A percentile compares a stretch with the other conserved stretches of the same genome.
phyloP scores from a whole-genome alignment of 2,797 vertebrate species.

The Sardinella longiceps region DNA sequence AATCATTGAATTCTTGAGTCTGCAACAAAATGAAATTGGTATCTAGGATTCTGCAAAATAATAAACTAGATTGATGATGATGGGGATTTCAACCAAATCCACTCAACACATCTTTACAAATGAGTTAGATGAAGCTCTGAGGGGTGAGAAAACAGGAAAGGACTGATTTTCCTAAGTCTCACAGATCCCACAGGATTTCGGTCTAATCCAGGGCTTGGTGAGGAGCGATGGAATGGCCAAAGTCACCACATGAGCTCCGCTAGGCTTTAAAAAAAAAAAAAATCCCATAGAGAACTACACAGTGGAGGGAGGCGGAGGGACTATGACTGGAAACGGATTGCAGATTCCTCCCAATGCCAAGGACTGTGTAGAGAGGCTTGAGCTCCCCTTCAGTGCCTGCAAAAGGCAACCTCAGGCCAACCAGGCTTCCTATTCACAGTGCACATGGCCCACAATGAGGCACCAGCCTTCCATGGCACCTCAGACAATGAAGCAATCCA shows the following conservation, averaged over 20 bases:
- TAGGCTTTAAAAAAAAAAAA: not conserved
- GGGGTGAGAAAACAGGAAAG: constrained; percentile 17
- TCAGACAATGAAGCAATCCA: constrained; percentile 12
- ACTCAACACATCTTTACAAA: not conserved
- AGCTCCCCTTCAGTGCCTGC: not conserved
- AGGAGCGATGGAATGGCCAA: not conserved
- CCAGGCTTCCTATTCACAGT: not conserved
- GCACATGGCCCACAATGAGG: not conserved
- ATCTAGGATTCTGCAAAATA: not conserved
- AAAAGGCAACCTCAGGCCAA: not conserved
- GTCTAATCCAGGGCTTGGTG: constrained; percentile 30
- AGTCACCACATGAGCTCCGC: not conserved
- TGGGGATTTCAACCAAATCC: not conserved
- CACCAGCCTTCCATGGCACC: not conserved
- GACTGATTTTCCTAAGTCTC: constrained; percentile 27
- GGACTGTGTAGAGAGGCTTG: not conserved
- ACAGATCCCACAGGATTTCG: constrained; percentile 27
- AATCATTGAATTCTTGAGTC: not conserved
- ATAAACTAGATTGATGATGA: not conserved
- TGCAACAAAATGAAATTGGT: not conserved
- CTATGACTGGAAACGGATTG: not conserved
- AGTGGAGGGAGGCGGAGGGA: not conserved
- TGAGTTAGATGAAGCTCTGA: not conserved
- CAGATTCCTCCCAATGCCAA: not conserved
- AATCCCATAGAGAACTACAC: not conserved